phyloP scores from a whole-genome alignment of 2,888 invertebrate genomes.

The Protula sp. region DNA sequence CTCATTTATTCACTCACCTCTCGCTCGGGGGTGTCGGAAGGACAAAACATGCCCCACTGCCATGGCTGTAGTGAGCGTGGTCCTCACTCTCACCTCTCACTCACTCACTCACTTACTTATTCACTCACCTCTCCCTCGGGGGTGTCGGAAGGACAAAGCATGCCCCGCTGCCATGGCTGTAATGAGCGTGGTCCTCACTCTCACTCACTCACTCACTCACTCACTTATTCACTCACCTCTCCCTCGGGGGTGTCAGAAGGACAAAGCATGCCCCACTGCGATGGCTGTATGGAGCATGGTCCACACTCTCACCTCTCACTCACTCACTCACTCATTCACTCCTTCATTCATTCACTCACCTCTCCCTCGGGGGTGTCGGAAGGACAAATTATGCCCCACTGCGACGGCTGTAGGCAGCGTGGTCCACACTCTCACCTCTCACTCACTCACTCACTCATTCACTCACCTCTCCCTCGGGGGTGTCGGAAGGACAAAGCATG shows the following conservation, averaged over 20 bases:
- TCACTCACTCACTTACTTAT: too few species aligned
- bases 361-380: constrained; percentile 98
- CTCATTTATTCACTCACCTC: constrained; percentile 71
- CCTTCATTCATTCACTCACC: too few species aligned
- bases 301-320: constrained; percentile 94
- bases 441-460: too few species aligned
- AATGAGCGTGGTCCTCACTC: constrained; percentile 91
- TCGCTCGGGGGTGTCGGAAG: constrained; percentile 98
- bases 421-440: too few species aligned
- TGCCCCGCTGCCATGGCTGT: constrained; percentile 98
- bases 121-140: constrained; percentile 86
- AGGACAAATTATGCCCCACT: too few species aligned
- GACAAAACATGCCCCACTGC: constrained; percentile 99
- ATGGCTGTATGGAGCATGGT: constrained; percentile 90
- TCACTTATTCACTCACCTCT: constrained; percentile 67
- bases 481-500: constrained; percentile 97
- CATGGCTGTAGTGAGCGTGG: constrained; percentile 94
- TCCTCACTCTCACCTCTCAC: too few species aligned
- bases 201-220: constrained; percentile 89
- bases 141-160: constrained; percentile 98
- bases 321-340: too few species aligned
- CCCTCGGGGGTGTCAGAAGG: constrained; percentile 99
- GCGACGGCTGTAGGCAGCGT: constrained; percentile 90
- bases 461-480: constrained; percentile 90
- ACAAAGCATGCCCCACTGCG: constrained; percentile 99